Evolutionary conservation across 1,140 invertebrate genomes (phyloP).

Genomic region (Macrotrachela quadricornifera): DNA sequence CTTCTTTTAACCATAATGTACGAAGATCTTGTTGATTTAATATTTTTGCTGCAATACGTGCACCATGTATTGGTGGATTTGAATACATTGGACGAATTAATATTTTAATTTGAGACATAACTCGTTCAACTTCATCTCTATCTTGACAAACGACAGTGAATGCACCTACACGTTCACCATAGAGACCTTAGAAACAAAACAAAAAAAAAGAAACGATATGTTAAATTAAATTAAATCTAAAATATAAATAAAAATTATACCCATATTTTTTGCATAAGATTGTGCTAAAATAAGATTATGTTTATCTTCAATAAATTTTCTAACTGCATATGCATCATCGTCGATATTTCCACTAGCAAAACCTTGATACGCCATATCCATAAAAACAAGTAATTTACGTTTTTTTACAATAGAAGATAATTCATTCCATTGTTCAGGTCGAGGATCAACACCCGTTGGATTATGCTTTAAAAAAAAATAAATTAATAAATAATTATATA

Average conservation of each 20-base stretch:
- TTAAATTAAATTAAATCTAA: no score
- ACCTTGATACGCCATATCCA: constrained; percentile 99
- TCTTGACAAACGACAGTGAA: constrained; percentile 55
- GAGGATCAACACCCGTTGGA: constrained; percentile 41
- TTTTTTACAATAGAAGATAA: constrained; percentile 53
- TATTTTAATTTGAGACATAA: constrained; percentile 86
- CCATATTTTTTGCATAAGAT: constrained; percentile 98
- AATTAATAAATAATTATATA: no score
- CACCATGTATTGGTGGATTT: constrained; percentile 83
- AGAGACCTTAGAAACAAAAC: not conserved
- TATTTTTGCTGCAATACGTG: constrained; percentile 64
- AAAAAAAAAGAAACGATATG: no score
- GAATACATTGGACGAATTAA: constrained; percentile 86
- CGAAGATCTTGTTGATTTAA: constrained; percentile 47
- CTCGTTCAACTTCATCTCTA: constrained; percentile 57
- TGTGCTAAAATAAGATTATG: constrained; percentile 71
- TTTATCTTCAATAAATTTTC: constrained; percentile 73
- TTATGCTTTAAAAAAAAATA: no score
- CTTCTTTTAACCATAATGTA: constrained; percentile 63
- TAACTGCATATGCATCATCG: constrained; percentile 66
- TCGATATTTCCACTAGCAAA: constrained; percentile 62
- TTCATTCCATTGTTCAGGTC: constrained; percentile 65
- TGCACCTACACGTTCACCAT: constrained; percentile 71
- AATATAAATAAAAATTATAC: no score
- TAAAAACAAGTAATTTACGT: constrained; percentile 71